Conservation (phyloP, 2,797 vertebrate genomes). For the Mus caroli region DNA sequence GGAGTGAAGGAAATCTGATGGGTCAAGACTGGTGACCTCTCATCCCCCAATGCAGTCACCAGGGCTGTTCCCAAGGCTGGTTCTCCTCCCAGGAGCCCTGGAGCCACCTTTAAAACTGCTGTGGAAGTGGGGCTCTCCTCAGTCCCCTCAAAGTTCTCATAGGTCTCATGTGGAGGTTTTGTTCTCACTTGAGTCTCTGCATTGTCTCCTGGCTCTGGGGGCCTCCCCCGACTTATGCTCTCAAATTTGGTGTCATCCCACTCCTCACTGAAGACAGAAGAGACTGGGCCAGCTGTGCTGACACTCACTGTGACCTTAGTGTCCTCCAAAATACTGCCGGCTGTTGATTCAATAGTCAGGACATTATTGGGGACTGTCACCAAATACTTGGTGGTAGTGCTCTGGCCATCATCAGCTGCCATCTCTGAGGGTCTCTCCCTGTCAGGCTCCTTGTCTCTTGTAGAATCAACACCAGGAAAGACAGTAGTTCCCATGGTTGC, state of each 20-base stretch:
- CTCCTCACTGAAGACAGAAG: conserved; percentile 75
- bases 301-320: neutral
- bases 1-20: conserved; percentile 3
- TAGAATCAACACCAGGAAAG: neutral
- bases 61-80: conserved; percentile 4
- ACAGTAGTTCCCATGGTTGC: conserved; percentile 11
- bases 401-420: conserved; percentile 35
- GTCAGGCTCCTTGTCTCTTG: neutral
- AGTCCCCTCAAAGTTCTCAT: neutral
- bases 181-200: neutral
- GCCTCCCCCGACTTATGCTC: conserved; percentile 21
- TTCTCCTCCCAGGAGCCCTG: conserved; percentile 60
- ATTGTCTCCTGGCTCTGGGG: neutral
- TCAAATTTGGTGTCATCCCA: conserved; percentile 90
- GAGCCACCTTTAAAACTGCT: neutral
- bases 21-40: neutral
- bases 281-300: neutral
- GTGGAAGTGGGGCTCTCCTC: conserved; percentile 31
- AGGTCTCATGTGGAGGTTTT: neutral
- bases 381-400: neutral
- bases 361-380: neutral
- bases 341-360: neutral
- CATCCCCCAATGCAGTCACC: neutral
- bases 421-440: conserved; percentile 46
- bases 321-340: neutral